Conservation (phyloP, 2,113 vertebrate genomes). For the Mus musculus region GRCm39 chr4:123934501-123935000, state of each 20-base stretch:
- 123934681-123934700: neutral
- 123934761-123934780: neutral
- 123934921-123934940: too few species aligned
- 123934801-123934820: accelerated
- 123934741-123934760: neutral
- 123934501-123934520: neutral
- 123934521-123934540: neutral
- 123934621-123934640: neutral
- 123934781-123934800: neutral
- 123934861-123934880: too few species aligned
- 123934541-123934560: neutral
- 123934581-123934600: neutral
- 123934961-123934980: slow-evolving; percentile 47
- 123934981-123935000: neutral
- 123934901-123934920: neutral
- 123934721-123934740: neutral
- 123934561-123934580: neutral
- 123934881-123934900: neutral
- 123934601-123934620: neutral
- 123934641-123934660: neutral
- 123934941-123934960: neutral
- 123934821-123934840: neutral
- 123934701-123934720: neutral
- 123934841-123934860: too few species aligned
- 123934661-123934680: neutral